A percentile compares a stretch with the other conserved stretches of the same genome.
These are phyloP conservation scores for Drosophila falleni DNA, from an alignment of 2,888 invertebrate genomes.

Conservation along the genomic window DNA sequence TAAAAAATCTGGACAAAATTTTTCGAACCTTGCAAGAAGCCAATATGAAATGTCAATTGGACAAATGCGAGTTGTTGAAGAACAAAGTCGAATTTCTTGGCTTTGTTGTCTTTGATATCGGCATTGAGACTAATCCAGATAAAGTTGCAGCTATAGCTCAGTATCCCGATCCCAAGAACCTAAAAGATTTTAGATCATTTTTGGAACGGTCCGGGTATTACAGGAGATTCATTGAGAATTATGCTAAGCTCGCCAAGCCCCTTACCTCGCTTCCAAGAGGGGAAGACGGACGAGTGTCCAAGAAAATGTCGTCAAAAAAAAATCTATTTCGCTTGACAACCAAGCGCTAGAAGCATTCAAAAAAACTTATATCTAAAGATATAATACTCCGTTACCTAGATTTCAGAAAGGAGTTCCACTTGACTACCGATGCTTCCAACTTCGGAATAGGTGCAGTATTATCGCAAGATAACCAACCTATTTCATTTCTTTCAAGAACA, in stretches of 20 bases:
- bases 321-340: no score
- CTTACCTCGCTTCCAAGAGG: constrained; percentile 16
- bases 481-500: no score
- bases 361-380: no score
- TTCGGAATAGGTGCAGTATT: no score
- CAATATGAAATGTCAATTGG: not conserved
- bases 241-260: constrained; percentile 20
- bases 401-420: no score
- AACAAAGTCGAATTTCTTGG: no score
- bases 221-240: constrained; percentile 8
- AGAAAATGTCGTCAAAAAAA: constrained; percentile 15
- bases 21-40: not conserved
- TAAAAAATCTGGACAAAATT: not conserved
- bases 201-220: constrained; percentile 1
- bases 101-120: no score
- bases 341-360: no score
- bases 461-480: no score
- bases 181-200: constrained; percentile 13
- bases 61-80: not conserved
- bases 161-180: constrained; percentile 4
- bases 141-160: constrained; percentile 12
- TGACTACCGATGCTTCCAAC: no score
- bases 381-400: no score
- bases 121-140: constrained; percentile 13
- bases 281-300: constrained; percentile 23